These are phyloP conservation scores for Leptinotarsa rubiginosa DNA, from an alignment of 2,888 invertebrate species.

Conservation along the genomic window DNA sequence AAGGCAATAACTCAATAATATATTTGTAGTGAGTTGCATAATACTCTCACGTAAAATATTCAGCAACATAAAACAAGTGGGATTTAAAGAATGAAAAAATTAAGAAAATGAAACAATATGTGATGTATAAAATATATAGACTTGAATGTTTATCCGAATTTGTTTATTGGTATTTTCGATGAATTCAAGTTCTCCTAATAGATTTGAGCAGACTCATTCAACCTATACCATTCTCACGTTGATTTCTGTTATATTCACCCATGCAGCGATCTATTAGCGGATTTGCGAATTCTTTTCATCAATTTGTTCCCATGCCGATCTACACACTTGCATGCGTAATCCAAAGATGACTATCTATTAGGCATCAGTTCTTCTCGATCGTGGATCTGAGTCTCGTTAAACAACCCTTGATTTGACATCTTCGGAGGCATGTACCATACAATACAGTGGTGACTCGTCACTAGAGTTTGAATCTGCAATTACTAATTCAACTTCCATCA, in stretches of 20 bases:
- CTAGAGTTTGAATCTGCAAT: neutral
- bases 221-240: constrained; percentile 3
- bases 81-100: no score
- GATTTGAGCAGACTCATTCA: neutral
- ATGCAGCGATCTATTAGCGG: constrained; percentile 5
- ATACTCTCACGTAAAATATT: no score
- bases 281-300: constrained; percentile 44
- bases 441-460: constrained; percentile 23
- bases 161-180: no score
- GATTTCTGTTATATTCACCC: constrained; percentile 1
- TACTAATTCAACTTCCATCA: no score
- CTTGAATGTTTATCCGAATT: no score
- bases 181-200: no score
- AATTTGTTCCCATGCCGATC: constrained; percentile 56
- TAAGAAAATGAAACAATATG: no score
- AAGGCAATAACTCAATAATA: no score
- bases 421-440: constrained; percentile 35
- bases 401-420: constrained; percentile 42
- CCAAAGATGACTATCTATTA: constrained; percentile 48
- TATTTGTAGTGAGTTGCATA: no score
- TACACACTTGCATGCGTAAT: constrained; percentile 54
- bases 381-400: constrained; percentile 40
- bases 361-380: constrained; percentile 26
- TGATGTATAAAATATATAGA: no score
- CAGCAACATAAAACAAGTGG: no score